These are phyloP conservation scores for Palythoa caribaeorum DNA, from an alignment of 92 coral and sea anemone species.

Conservation along the genomic window DNA sequence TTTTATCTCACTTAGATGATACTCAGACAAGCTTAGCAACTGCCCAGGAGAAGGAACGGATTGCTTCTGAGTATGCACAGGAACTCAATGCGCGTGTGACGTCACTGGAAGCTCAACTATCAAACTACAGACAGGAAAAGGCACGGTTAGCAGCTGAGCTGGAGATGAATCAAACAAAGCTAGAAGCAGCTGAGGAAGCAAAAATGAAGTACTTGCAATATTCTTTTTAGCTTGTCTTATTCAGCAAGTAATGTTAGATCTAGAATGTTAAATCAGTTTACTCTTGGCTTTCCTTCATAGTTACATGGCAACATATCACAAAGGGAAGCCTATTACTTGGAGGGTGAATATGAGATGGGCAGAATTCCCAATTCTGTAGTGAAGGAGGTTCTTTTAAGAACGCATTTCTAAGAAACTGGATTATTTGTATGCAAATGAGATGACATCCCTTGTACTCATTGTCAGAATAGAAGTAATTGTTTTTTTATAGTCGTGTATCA, in stretches of 20 bases:
- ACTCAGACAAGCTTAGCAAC: conserved; percentile 80
- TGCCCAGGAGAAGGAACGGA: conserved; percentile 96
- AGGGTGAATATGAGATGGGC: too few species aligned
- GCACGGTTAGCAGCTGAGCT: conserved; percentile 94
- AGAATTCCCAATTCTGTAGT: too few species aligned
- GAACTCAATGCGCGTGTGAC: conserved; percentile 78
- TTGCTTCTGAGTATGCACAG: conserved; percentile 81
- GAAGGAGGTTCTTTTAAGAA: too few species aligned
- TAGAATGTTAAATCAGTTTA: too few species aligned
- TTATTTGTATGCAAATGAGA: too few species aligned
- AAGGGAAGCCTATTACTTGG: too few species aligned
- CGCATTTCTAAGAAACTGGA: too few species aligned
- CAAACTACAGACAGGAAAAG: conserved; percentile 88
- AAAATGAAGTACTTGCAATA: conserved; percentile 69
- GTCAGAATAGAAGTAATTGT: too few species aligned
- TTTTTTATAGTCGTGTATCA: too few species aligned
- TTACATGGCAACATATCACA: too few species aligned
- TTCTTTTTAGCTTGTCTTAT: neutral
- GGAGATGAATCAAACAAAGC: conserved; percentile 86
- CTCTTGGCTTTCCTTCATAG: too few species aligned
- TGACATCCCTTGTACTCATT: too few species aligned
- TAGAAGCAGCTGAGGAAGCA: conserved; percentile 84
- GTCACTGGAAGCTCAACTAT: conserved; percentile 93
- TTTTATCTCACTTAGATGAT: conserved; percentile 67
- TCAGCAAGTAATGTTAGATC: neutral